Base-by-base conservation (phyloP, 2,113 vertebrate species). In the Corythornis madagascariensis region DNA sequence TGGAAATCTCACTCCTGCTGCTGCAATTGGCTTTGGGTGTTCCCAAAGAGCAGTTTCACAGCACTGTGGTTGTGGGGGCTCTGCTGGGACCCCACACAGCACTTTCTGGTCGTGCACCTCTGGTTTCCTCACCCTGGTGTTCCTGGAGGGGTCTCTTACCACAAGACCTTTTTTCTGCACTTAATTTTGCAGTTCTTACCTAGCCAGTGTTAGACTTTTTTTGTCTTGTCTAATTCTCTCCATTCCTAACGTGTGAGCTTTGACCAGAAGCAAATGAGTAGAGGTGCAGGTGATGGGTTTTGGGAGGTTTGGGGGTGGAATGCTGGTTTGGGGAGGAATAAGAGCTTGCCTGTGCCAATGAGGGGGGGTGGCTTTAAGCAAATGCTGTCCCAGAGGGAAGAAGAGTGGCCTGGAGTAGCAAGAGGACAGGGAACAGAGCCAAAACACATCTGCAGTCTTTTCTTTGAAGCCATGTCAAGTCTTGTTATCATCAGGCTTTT, bases 361-460 rank as follows among this genome's bases (percentile, higher is more conserved):
- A 2, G 5, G 6, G 13, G 4, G 29, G 21, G 22, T 60, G 79
- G 16, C 75, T 60, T 63, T 81, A 66, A 64, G 61, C 56, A 77
- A 79, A 61, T 43, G 17, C 55, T 66, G 45, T 19, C 50, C 20
- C 28, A 71, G 21, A 88, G 48, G 71, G 82, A 89, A 91, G 60
- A 50, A 50, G 35, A 9, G 14, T 79, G 71, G 48, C 48, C 42
- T 83, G 74, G 6, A 8, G 50, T 15, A 18, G 75, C 78, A 86
- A 43, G 38, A 87, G 63, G n/a, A 45, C 25, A n/a, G 35, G 31
- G 77, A 95, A 92, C 20, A 4, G 66, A 92, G 50, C 75, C 63
- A 74, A 78, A 95, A 90, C 71, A 81, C 92, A 76, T 85, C 72
- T 83, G 57, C 77, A 64, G 2, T 67, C 31, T 38, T 88, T 95